Percentiles rank a stretch among this genome's conserved stretches.
These are phyloP conservation scores for Chunga burmeisteri DNA, from an alignment of 2,113 vertebrate genomes.

Conservation along the genomic window DNA sequence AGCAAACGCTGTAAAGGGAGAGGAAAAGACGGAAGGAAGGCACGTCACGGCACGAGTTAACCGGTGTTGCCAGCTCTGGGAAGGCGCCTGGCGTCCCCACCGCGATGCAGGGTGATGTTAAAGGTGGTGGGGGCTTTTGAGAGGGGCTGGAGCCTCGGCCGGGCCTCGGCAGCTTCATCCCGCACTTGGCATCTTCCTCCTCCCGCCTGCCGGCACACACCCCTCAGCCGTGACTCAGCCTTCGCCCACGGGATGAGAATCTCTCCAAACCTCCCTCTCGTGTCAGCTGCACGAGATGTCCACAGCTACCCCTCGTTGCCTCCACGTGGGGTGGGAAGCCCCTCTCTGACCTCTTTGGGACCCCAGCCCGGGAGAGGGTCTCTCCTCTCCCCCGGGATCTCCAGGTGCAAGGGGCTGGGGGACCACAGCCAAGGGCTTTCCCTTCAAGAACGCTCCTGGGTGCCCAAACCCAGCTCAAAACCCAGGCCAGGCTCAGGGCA, in stretches of 20 bases:
- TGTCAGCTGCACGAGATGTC: background rate
- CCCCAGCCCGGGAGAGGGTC: background rate
- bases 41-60: background rate
- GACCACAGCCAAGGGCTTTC: background rate
- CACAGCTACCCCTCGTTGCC: background rate
- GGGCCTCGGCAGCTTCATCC: background rate
- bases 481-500: background rate
- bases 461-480: background rate
- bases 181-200: background rate
- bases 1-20: background rate
- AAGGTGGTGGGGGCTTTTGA: background rate
- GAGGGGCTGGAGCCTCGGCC: background rate
- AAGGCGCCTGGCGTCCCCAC: background rate
- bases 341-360: background rate
- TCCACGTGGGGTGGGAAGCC: background rate
- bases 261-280: background rate
- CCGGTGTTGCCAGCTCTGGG: background rate
- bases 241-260: constrained; percentile 8
- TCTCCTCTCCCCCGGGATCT: background rate
- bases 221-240: constrained; percentile 43
- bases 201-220: background rate
- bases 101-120: background rate
- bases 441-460: background rate
- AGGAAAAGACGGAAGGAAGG: background rate
- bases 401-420: background rate